These are phyloP conservation scores for Orchesella flavescens DNA, from an alignment of 2,888 invertebrate genomes.

Conservation along the genomic window DNA sequence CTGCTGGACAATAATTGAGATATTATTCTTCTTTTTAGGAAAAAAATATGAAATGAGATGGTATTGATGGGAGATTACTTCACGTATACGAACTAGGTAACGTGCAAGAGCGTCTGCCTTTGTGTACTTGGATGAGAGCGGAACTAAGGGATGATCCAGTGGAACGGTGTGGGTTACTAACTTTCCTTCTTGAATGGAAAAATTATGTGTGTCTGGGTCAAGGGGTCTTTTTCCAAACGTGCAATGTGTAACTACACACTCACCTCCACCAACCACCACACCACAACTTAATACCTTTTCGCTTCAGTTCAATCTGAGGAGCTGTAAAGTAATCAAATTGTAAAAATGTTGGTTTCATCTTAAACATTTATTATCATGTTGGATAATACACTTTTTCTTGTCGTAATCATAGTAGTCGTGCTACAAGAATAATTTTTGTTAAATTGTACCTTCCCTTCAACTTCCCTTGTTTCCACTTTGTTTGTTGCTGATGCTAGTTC, in stretches of 20 bases:
- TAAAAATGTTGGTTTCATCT: constrained; percentile 63
- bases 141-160: constrained; percentile 50
- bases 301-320: background rate
- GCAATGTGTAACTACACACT: no score
- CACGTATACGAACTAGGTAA: constrained; percentile 18
- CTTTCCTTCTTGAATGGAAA: constrained; percentile 46
- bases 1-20: constrained; percentile 9
- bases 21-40: constrained; percentile 17
- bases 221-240: constrained; percentile 32
- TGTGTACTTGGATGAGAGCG: constrained; percentile 24
- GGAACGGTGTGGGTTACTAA: constrained; percentile 14
- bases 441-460: background rate
- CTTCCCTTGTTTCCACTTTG: background rate
- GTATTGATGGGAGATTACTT: constrained; percentile 42
- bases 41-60: constrained; percentile 44
- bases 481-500: background rate
- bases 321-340: constrained; percentile 62
- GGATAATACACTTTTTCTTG: constrained; percentile 44
- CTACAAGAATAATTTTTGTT: constrained; percentile 31
- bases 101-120: constrained; percentile 25
- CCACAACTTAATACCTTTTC: constrained; percentile 5
- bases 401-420: constrained; percentile 36
- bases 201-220: constrained; percentile 63
- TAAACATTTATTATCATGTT: constrained; percentile 53
- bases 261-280: background rate